These are phyloP conservation scores for Panagrolaimus sp. DNA, from an alignment of 1,140 invertebrate species.

Conservation along the genomic window DNA sequence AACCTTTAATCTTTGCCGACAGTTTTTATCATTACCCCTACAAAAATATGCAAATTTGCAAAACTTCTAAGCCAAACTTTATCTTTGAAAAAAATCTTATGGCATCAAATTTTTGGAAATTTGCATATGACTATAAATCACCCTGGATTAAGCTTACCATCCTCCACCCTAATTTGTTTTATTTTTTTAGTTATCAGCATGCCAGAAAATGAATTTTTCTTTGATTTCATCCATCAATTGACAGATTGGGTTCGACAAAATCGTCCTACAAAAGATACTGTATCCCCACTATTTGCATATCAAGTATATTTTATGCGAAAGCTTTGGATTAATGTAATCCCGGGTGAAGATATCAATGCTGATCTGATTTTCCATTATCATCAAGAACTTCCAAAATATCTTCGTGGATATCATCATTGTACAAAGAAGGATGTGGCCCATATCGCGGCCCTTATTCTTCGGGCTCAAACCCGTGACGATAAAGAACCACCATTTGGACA, in stretches of 20 bases:
- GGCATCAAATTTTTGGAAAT: no score
- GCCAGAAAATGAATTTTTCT: constrained; percentile 99
- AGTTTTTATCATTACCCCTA: no score
- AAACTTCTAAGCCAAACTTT: no score
- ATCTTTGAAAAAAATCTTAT: no score
- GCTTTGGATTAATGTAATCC: constrained; percentile 95
- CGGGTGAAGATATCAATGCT: constrained; percentile 89
- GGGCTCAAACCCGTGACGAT: constrained; percentile 90
- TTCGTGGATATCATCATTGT: constrained; percentile 89
- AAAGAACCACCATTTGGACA: constrained; percentile 67
- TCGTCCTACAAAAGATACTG: constrained; percentile 78
- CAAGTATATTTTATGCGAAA: constrained; percentile 99
- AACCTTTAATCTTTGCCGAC: no score
- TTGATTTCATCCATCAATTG: constrained; percentile 95
- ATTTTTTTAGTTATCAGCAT: constrained; percentile 89
- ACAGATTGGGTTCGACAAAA: constrained; percentile 99
- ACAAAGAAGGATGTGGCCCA: constrained; percentile 84
- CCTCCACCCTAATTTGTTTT: no score
- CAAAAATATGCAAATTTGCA: no score
- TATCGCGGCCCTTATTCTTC: constrained; percentile 85
- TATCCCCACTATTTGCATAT: constrained; percentile 63
- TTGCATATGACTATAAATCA: no score
- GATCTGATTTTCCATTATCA: constrained; percentile 98
- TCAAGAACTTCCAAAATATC: constrained; percentile 91
- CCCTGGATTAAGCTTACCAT: no score